A percentile compares a stretch with the other conserved stretches of the same genome.
Conservation (phyloP, 2,797 vertebrate species). For the Sibirionetta formosa region DNA sequence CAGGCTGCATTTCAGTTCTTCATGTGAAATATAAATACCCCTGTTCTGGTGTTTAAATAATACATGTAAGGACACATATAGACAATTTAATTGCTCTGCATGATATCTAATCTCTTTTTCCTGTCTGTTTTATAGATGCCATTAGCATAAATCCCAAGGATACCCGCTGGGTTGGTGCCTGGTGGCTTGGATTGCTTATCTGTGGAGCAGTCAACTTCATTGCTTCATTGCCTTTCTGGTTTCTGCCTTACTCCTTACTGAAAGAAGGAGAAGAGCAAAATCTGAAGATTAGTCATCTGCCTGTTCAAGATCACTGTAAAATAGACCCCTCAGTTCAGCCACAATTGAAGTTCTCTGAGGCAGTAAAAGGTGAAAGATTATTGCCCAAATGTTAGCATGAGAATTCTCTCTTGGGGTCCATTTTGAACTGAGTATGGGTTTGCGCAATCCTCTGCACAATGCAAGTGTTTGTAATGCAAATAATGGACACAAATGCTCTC, state of each 20-base stretch:
- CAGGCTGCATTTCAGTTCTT: background rate
- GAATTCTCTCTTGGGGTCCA: background rate
- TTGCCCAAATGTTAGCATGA: background rate
- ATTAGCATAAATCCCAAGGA: slow-evolving; percentile 90
- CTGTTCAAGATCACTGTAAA: slow-evolving; percentile 40
- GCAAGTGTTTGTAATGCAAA: background rate
- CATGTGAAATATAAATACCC: background rate
- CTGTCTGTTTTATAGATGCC: slow-evolving; percentile 78
- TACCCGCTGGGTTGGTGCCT: slow-evolving; percentile 94
- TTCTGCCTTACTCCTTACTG: slow-evolving; percentile 86
- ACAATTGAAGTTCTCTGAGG: slow-evolving; percentile 63
- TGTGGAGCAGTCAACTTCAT: slow-evolving; percentile 85
- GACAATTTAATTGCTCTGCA: background rate
- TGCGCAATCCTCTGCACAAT: background rate
- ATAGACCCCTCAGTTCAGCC: background rate
- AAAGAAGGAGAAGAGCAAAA: slow-evolving; percentile 60
- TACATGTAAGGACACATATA: background rate
- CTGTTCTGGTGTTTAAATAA: background rate
- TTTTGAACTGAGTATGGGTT: background rate
- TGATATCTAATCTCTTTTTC: background rate
- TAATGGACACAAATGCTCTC: background rate
- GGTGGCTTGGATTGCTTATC: slow-evolving; percentile 93
- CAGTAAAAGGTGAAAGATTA: slow-evolving; percentile 67
- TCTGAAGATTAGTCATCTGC: slow-evolving; percentile 12
- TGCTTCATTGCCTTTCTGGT: slow-evolving; percentile 92